Evolutionary conservation across 2,113 vertebrate species (phyloP), one percentile per base, ranked within the genome.

Genomic region (Rhombomys opimus): DNA sequence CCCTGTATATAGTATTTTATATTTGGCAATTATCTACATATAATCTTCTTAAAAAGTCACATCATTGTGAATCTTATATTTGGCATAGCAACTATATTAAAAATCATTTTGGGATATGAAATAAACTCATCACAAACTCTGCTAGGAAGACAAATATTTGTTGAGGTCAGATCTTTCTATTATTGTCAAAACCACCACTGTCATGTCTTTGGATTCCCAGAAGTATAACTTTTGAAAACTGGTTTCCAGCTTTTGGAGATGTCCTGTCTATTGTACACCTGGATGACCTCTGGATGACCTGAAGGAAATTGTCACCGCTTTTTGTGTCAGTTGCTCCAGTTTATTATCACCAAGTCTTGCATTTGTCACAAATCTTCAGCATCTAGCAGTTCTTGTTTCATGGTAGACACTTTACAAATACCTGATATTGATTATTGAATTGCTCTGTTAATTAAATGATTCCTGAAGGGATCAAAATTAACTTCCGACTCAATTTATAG

Each of bases 401-500:
- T 50, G 77, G 25, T n/a, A 85, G 85, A 68, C 59, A 93, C 20
- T 90, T 96, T 70, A 73, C 81, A 95, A 89, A 59, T 91, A 75
- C 67, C 89, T 89, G 72, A n/a, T 77, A 72, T 87, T 95, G 90
- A 92, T 67, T 78, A 63, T 68, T 63, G 85, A 95, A 59, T 94
- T 95, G 9, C 86, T 89, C 77, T 94, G 30, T 90, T 95, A 95
- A 96, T 92, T 95, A 95, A 91, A 80, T 41, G 23, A 50, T 82
- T 89, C 86, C 54, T 27, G 7, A 90, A 84, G 54, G 52, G 50
- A 67, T 95, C 20, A 82, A 78, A 96, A 95, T 81, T 92, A 93
- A 95, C 96, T 95, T 95, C 95, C 82, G 78, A 82, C 52, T 52
- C 91, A 84, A 52, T 89, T 54, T 97, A 94, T 95, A 32, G 88